A percentile compares a stretch with the other conserved stretches of the same genome.
These are phyloP conservation scores for Minunthozetes semirufus DNA, from an alignment of 2,888 invertebrate genomes.

Conservation along the genomic window DNA sequence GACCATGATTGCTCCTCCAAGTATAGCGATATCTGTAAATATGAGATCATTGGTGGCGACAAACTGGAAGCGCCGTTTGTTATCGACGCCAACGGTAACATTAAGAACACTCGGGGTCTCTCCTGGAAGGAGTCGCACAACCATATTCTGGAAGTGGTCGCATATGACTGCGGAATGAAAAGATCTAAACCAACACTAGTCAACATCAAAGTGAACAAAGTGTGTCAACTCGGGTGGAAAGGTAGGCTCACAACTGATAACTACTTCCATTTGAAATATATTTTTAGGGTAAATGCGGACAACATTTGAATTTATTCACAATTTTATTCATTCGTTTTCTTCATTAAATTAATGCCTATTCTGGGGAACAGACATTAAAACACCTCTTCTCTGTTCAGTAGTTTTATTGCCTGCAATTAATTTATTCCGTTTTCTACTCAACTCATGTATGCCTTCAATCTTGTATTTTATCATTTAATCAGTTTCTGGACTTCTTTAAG, in stretches of 20 bases:
- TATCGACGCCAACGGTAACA: conserved; percentile 82
- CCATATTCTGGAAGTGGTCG: conserved; percentile 84
- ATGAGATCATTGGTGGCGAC: conserved; percentile 65
- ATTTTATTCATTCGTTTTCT: neutral
- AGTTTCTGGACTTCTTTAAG: neutral
- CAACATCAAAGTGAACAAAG: conserved; percentile 81
- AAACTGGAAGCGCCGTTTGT: conserved; percentile 83
- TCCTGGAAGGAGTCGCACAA: conserved; percentile 89
- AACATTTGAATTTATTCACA: neutral
- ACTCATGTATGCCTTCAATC: neutral
- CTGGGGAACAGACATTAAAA: neutral
- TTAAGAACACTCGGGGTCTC: conserved; percentile 85
- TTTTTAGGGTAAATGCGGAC: neutral
- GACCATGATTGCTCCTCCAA: conserved; percentile 93
- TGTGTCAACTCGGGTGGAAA: conserved; percentile 70
- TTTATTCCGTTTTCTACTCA: neutral
- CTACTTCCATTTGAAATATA: neutral
- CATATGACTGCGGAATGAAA: conserved; percentile 95
- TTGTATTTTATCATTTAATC: neutral
- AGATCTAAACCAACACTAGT: conserved; percentile 90
- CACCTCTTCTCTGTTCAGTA: neutral
- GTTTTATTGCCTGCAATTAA: conserved; percentile 1
- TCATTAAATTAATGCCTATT: neutral
- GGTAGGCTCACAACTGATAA: conserved; percentile 50
- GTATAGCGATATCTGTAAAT: conserved; percentile 93